Evolutionary conservation across 2,113 vertebrate genomes (phyloP).

Genomic region (Rafetus swinhoei): DNA sequence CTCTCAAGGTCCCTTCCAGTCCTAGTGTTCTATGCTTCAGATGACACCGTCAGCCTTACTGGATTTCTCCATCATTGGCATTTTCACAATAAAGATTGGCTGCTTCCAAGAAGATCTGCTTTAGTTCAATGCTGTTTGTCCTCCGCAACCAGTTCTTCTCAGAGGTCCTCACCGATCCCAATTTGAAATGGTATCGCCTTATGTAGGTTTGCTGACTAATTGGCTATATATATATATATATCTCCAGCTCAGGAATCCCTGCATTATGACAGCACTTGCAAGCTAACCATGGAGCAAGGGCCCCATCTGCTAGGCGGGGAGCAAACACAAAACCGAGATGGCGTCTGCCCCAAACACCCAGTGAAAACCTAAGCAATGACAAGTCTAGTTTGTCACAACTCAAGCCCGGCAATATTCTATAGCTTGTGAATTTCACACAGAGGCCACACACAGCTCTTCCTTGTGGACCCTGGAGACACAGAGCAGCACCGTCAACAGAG

Average conservation of each 20-base stretch:
- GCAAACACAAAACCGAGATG: background rate
- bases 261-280: background rate
- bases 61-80: background rate
- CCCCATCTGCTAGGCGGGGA: background rate
- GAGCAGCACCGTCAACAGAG: background rate
- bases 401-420: background rate
- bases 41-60: too few species aligned
- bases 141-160: too few species aligned
- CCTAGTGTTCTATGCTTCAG: too few species aligned
- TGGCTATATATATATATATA: too few species aligned
- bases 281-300: background rate
- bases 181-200: too few species aligned
- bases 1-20: too few species aligned
- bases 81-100: background rate
- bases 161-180: too few species aligned
- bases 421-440: background rate
- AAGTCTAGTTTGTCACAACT: background rate
- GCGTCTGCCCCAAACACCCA: background rate
- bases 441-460: background rate
- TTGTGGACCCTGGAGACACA: background rate
- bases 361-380: background rate
- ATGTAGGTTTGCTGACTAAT: too few species aligned
- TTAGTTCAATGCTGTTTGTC: background rate
- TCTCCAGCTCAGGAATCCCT: too few species aligned
- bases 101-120: background rate